Evolutionary conservation across 1,140 invertebrate genomes (phyloP).

Genomic region (Dreissena polymorpha): DNA sequence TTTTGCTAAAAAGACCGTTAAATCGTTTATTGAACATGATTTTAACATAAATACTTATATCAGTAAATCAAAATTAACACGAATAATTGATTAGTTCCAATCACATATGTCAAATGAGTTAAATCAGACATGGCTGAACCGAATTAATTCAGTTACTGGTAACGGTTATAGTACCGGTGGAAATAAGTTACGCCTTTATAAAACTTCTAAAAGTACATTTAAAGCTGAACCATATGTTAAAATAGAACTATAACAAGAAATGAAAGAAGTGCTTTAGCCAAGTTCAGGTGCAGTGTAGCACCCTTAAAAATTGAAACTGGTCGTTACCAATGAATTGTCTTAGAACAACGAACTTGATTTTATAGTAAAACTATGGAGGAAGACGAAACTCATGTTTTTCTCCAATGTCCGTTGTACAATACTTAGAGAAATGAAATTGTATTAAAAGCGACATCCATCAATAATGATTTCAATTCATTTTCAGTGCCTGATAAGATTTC

Average conservation of each 20-base stretch:
- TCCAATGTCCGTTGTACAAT: neutral
- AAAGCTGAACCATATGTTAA: constrained; percentile 4
- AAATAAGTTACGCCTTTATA: constrained; percentile 15
- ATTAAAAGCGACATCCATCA: neutral
- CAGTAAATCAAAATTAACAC: no score
- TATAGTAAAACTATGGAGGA: neutral
- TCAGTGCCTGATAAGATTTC: neutral
- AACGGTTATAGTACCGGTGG: neutral
- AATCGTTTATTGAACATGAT: no score
- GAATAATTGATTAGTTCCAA: no score
- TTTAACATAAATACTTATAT: no score
- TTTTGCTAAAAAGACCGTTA: no score
- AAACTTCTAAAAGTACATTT: neutral
- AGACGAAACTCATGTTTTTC: constrained; percentile 4
- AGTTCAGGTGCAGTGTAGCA: neutral
- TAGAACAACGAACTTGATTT: neutral
- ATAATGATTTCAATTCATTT: neutral
- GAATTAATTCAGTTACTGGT: no score
- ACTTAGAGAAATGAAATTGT: neutral
- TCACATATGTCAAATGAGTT: no score
- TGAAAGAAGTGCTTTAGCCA: constrained; percentile 5
- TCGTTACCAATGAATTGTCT: neutral
- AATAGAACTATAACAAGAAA: constrained; percentile 2
- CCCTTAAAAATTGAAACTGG: neutral
- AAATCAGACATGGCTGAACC: no score